These are phyloP conservation scores for Lutjanus argentimaculatus DNA, from an alignment of 2,797 vertebrate genomes.

Conservation along the genomic window DNA sequence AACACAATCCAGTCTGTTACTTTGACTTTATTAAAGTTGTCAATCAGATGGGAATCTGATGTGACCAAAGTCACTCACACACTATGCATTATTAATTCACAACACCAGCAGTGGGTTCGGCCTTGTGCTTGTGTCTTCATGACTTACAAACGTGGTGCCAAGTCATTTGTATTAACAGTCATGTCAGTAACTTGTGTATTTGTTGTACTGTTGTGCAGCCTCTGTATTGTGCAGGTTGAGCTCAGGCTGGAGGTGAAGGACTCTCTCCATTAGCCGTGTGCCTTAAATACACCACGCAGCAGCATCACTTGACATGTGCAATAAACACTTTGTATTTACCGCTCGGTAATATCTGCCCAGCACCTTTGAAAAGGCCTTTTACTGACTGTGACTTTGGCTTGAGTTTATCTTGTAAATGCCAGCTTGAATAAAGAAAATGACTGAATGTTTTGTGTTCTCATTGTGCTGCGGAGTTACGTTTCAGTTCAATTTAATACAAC, in stretches of 20 bases:
- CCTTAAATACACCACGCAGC: conserved; percentile 35
- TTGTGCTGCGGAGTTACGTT: not conserved
- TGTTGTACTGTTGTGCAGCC: conserved; percentile 33
- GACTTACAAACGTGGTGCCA: conserved; percentile 10
- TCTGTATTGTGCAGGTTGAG: conserved; percentile 44
- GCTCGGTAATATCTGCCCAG: conserved; percentile 39
- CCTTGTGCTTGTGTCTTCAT: conserved; percentile 31
- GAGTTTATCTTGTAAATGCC: conserved; percentile 52
- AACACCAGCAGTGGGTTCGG: conserved; percentile 50
- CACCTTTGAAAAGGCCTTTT: conserved; percentile 49
- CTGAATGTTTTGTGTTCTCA: conserved; percentile 1
- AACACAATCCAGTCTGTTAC: conserved; percentile 12
- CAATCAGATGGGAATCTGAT: conserved; percentile 88
- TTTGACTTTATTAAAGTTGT: conserved; percentile 79
- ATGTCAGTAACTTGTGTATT: conserved; percentile 39
- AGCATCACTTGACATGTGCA: conserved; percentile 49
- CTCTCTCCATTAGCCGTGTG: conserved; percentile 40
- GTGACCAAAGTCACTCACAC: conserved; percentile 78
- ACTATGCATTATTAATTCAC: conserved; percentile 31
- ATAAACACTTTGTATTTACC: conserved; percentile 38
- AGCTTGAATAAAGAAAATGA: conserved; percentile 64
- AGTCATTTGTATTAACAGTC: conserved; percentile 33
- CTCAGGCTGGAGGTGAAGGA: conserved; percentile 45
- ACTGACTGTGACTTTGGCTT: conserved; percentile 35
- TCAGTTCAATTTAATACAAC: not conserved